Evolutionary conservation across 1,140 invertebrate genomes (phyloP).

Genomic region (Pemphigus obesinymphae): DNA sequence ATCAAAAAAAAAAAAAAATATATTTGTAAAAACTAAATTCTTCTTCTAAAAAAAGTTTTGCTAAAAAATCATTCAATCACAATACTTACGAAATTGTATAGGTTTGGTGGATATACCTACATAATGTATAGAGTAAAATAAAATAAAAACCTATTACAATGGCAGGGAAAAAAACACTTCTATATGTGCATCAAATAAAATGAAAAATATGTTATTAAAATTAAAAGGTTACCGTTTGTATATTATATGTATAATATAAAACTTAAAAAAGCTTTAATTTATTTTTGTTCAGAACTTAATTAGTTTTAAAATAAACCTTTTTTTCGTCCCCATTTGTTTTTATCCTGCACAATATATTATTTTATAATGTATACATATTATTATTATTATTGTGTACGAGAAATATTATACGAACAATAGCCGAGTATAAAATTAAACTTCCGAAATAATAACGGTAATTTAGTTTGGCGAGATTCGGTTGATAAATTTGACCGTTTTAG

Average conservation of each 20-base stretch:
- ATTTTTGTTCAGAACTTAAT: slow-evolving; percentile 24
- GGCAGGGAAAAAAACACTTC: background rate
- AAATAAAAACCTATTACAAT: background rate
- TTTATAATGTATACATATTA: background rate
- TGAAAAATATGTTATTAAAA: background rate
- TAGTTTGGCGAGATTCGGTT: slow-evolving; percentile 9
- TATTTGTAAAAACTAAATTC: too few species aligned
- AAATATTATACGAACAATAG: slow-evolving; percentile 28
- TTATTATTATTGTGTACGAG: background rate
- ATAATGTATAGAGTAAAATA: background rate
- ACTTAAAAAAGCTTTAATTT: slow-evolving; percentile 1
- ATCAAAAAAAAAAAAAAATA: too few species aligned
- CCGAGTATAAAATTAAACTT: slow-evolving; percentile 27
- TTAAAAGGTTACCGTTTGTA: background rate
- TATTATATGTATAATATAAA: too few species aligned
- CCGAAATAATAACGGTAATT: slow-evolving; percentile 21
- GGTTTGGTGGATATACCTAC: background rate
- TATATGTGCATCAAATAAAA: background rate
- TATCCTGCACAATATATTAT: background rate
- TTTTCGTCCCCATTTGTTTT: background rate
- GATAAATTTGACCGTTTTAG: slow-evolving; percentile 21
- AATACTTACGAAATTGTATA: background rate
- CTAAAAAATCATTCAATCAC: too few species aligned
- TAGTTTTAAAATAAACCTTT: slow-evolving; percentile 26
- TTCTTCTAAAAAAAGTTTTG: too few species aligned